Base-by-base conservation (phyloP, 2,888 invertebrate genomes). In the Scaptodrosophila latifasciaeformis region DNA sequence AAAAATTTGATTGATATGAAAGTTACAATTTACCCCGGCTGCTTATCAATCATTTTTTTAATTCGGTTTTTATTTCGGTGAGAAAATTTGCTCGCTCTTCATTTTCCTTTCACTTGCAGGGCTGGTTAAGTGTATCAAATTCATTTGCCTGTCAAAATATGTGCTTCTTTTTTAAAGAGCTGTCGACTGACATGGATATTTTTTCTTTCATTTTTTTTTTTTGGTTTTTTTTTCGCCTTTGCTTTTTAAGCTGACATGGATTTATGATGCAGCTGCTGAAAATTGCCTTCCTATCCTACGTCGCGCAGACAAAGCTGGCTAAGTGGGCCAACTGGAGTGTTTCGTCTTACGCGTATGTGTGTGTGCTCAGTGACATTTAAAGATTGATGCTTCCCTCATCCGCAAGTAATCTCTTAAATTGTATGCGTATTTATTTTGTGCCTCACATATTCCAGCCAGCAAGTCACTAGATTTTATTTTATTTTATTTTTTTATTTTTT, bases 381-480 rank as follows among this genome's bases (percentile, higher is more conserved):
- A 70, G 76, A 81, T 77, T 79, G 81, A 81, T 81, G 79, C 67
- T 59, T 67, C 60, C 52, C 65, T 59, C 56, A 80, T 78, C 65
- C 78, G 58, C 58, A 56, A 70, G 67, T 77, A 75, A 80, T 75
- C 77, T 69, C 64, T 61, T 65, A 80, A 77, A 68, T 65, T 77
- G 65, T 65, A 49, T 67, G 55, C 59, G 64, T 65, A 70, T 78
- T 75, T 61, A 34, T 50, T 60, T 61, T 34, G 31, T 54, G 12
- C 17, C 15, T 35, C 45, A 17, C 49, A 3, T 31, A 30, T 40
- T 24, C 6, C 45, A 52, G 54, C 37, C 62, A 62, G 55, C 58
- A 68, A 67, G 68, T 58, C 61, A 65, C 42, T 37, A 29, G 9
- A 2, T 10, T 9, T 24, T 24, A 12, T 35, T 29, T 29, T 15